Percentiles rank a stretch among this genome's conserved stretches.
These are phyloP conservation scores for Venustaconcha ellipsiformis DNA, from an alignment of 1,140 invertebrate genomes.

Conservation along the genomic window DNA sequence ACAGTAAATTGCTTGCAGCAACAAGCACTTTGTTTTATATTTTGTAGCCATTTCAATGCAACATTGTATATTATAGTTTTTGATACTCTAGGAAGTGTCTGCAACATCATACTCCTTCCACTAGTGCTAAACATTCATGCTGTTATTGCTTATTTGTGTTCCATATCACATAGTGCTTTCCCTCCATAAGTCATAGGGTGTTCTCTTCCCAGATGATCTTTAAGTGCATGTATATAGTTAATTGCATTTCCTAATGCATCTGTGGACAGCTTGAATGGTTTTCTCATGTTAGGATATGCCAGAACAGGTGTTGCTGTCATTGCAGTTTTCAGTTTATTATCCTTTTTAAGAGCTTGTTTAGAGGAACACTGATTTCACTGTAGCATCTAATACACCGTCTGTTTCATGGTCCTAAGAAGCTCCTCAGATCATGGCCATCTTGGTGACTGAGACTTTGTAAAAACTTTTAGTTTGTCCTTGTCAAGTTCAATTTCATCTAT, in stretches of 20 bases:
- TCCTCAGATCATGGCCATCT: slow-evolving; percentile 63
- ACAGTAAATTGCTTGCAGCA: slow-evolving; percentile 18
- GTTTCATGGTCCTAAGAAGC: slow-evolving; percentile 70
- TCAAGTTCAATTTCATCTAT: slow-evolving; percentile 33
- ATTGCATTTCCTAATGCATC: slow-evolving; percentile 39
- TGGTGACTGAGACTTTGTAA: slow-evolving; percentile 39
- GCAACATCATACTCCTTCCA: slow-evolving; percentile 31
- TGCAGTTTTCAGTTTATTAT: slow-evolving; percentile 43
- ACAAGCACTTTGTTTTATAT: slow-evolving; percentile 23
- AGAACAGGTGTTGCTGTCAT: slow-evolving; percentile 41
- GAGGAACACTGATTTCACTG: slow-evolving; percentile 52
- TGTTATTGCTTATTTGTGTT: slow-evolving; percentile 25
- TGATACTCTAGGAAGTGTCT: slow-evolving; percentile 19
- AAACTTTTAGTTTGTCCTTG: slow-evolving; percentile 13
- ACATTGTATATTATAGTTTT: slow-evolving; percentile 24
- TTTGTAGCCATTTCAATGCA: slow-evolving; percentile 21
- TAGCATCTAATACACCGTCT: slow-evolving; percentile 61
- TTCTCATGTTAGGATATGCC: not conserved
- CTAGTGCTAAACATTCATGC: slow-evolving; percentile 21
- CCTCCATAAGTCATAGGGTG: slow-evolving; percentile 43
- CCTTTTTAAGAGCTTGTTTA: slow-evolving; percentile 66
- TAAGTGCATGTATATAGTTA: slow-evolving; percentile 35
- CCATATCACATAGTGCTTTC: slow-evolving; percentile 15
- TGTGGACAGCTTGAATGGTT: slow-evolving; percentile 38
- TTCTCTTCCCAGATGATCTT: slow-evolving; percentile 22